Evolutionary conservation across 2,113 vertebrate species (phyloP).

Genomic region (Aythya baeri): DNA sequence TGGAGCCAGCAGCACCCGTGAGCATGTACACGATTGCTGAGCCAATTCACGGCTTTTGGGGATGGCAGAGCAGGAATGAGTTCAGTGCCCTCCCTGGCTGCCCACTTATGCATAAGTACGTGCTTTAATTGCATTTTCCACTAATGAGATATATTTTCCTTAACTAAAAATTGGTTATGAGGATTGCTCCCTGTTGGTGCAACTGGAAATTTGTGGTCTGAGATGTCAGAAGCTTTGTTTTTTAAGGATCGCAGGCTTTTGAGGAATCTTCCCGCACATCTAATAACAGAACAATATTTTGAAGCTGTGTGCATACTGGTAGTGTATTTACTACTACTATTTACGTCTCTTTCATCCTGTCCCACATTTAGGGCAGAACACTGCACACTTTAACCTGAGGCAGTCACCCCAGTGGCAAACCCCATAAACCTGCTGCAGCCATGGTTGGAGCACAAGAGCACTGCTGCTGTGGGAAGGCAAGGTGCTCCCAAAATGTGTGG

Average conservation of each 20-base stretch:
- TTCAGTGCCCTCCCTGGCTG: neutral
- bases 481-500: neutral
- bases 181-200: neutral
- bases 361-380: neutral
- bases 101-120: neutral
- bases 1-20: accelerated
- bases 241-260: neutral
- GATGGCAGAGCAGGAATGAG: neutral
- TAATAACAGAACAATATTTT: neutral
- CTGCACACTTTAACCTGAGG: neutral
- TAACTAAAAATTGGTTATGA: neutral
- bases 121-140: slow-evolving; percentile 5
- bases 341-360: neutral
- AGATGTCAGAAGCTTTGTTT: neutral
- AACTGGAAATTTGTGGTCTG: neutral
- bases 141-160: neutral
- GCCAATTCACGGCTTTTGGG: neutral
- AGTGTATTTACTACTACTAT: neutral
- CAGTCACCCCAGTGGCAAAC: neutral
- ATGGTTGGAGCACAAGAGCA: neutral
- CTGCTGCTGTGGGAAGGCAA: accelerated
- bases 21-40: neutral
- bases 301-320: neutral
- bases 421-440: neutral
- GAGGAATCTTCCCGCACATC: neutral